Conservation (phyloP, 2,888 invertebrate genomes). For the Mythimna vitellina region DNA sequence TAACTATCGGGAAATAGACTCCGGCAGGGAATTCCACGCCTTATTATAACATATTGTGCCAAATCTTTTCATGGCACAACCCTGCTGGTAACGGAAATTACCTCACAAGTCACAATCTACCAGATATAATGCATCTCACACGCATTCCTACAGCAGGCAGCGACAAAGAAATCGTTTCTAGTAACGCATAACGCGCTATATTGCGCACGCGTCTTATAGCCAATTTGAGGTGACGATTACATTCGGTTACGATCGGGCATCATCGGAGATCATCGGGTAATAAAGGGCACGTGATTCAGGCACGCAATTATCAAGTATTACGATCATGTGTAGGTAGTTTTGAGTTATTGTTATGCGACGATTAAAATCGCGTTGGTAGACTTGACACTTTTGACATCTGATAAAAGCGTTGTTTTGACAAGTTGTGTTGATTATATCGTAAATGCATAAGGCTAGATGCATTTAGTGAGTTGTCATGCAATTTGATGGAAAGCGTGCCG, state of each 20-base stretch:
- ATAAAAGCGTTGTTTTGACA: slow-evolving; percentile 8
- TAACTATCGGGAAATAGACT: too few species aligned
- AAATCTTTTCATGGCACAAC: slow-evolving; percentile 21
- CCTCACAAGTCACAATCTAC: slow-evolving; percentile 61
- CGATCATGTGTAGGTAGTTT: slow-evolving; percentile 11
- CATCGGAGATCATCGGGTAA: slow-evolving; percentile 47
- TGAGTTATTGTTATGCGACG: not conserved
- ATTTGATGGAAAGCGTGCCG: too few species aligned
- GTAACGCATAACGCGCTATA: slow-evolving; percentile 50
- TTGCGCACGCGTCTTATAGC: slow-evolving; percentile 57
- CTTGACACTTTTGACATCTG: slow-evolving; percentile 14
- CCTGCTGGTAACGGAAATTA: slow-evolving; percentile 57
- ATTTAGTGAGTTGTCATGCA: not conserved
- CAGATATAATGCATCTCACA: slow-evolving; percentile 66
- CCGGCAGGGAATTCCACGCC: too few species aligned
- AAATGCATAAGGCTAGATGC: not conserved
- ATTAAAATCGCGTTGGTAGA: not conserved
- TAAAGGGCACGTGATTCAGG: slow-evolving; percentile 52
- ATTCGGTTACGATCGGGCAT: slow-evolving; percentile 55
- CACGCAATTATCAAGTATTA: slow-evolving; percentile 29
- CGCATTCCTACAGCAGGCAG: slow-evolving; percentile 62
- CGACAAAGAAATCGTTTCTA: slow-evolving; percentile 64
- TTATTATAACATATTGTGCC: not conserved
- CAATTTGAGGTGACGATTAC: slow-evolving; percentile 68
- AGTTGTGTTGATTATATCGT: not conserved